phyloP scores from a whole-genome alignment of 2,113 vertebrate genomes.

The Symphodus melops region DNA sequence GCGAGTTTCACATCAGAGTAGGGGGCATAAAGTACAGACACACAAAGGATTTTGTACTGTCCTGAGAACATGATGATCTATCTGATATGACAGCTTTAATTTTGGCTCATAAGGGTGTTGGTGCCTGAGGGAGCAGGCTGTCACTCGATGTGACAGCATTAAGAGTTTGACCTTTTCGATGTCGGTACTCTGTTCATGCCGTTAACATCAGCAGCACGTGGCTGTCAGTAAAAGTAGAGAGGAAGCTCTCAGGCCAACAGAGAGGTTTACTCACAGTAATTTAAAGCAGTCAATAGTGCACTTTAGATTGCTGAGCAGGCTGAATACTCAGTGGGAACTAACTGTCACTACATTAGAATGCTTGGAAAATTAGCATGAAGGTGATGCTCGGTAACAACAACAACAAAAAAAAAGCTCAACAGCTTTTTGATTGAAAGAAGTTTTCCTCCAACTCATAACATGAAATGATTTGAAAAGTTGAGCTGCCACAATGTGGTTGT shows the following conservation, averaged over 20 bases:
- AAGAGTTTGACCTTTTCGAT: constrained; percentile 69
- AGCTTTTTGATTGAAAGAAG: constrained; percentile 54
- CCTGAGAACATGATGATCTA: constrained; percentile 38
- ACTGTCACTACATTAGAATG: constrained; percentile 9
- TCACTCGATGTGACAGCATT: constrained; percentile 61
- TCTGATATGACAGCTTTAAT: constrained; percentile 52
- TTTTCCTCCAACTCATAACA: constrained; percentile 58
- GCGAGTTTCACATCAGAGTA: neutral
- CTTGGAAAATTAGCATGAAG: constrained; percentile 20
- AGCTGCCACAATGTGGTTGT: constrained; percentile 56
- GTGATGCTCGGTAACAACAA: neutral
- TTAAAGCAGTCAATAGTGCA: constrained; percentile 20
- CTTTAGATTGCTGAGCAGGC: constrained; percentile 16
- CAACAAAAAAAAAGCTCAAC: neutral
- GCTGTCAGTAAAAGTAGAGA: constrained; percentile 47
- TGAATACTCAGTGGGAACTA: constrained; percentile 12
- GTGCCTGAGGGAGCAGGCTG: constrained; percentile 43
- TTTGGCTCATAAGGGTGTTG: constrained; percentile 31
- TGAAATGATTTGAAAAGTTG: constrained; percentile 56
- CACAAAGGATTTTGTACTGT: constrained; percentile 3
- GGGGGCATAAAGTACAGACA: neutral
- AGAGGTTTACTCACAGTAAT: constrained; percentile 28
- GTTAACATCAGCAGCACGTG: constrained; percentile 40
- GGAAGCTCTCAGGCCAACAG: neutral
- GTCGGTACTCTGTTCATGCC: constrained; percentile 32